Evolutionary conservation across 2,797 vertebrate genomes (phyloP).

Genomic region (Acrocephalus scirpaceus): DNA sequence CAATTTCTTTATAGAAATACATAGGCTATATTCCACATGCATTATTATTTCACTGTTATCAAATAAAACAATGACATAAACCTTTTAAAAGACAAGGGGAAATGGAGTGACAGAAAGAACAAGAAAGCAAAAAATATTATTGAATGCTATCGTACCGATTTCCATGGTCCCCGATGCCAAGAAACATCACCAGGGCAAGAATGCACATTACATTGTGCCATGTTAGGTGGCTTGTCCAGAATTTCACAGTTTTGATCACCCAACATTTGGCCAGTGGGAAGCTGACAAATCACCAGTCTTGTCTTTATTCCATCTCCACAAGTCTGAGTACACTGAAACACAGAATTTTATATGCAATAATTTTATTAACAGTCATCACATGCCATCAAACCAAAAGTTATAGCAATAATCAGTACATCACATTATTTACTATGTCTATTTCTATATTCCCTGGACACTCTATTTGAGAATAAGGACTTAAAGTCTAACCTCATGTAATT

Average conservation of each 20-base stretch:
- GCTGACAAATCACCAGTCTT: slow-evolving; percentile 91
- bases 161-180: slow-evolving; percentile 94
- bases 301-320: slow-evolving; percentile 91
- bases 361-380: background rate
- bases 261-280: slow-evolving; percentile 85
- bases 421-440: background rate
- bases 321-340: slow-evolving; percentile 87
- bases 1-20: background rate
- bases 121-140: slow-evolving; percentile 12
- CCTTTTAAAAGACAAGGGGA: slow-evolving; percentile 48
- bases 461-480: background rate
- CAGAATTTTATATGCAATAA: background rate
- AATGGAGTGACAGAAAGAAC: slow-evolving; percentile 38
- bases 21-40: slow-evolving; percentile 19
- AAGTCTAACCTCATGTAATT: background rate
- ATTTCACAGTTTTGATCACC: slow-evolving; percentile 91
- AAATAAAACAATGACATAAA: slow-evolving; percentile 35
- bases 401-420: background rate
- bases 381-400: background rate
- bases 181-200: slow-evolving; percentile 87
- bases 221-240: slow-evolving; percentile 87
- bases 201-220: slow-evolving; percentile 87
- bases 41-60: slow-evolving; percentile 52
- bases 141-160: slow-evolving; percentile 91
- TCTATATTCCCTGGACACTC: background rate